A percentile compares a stretch with the other conserved stretches of the same genome.
Conservation (phyloP, 2,797 vertebrate species). For the Bovichtus variegatus region DNA sequence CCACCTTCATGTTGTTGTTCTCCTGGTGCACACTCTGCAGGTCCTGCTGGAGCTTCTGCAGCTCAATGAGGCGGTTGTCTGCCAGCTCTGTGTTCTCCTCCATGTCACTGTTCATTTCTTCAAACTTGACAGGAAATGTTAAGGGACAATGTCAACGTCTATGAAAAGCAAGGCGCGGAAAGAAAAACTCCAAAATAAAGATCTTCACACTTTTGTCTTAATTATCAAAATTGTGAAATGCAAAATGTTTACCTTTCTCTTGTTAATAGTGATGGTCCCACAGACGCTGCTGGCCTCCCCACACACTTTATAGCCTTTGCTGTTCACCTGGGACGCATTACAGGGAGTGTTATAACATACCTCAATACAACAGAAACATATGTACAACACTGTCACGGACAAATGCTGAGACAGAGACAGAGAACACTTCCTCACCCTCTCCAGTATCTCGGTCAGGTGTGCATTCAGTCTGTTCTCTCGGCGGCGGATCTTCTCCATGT, state of each 20-base stretch:
- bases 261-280: conserved; percentile 97
- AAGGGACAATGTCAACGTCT: not conserved
- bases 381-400: not conserved
- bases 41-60: conserved; percentile 95
- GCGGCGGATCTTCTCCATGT: conserved; percentile 97
- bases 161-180: not conserved
- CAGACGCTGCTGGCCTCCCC: conserved; percentile 97
- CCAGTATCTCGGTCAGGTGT: conserved; percentile 93
- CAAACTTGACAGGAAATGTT: conserved; percentile 84
- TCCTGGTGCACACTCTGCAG: conserved; percentile 92
- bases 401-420: not conserved
- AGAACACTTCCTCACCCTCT: conserved; percentile 84
- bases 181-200: not conserved
- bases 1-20: conserved; percentile 93
- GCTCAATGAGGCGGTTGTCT: conserved; percentile 91
- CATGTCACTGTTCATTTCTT: conserved; percentile 97
- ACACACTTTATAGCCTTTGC: conserved; percentile 98
- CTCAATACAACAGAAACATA: not conserved
- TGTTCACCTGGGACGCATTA: conserved; percentile 89
- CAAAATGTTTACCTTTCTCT: conserved; percentile 91
- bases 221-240: not conserved
- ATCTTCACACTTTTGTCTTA: not conserved
- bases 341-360: not conserved
- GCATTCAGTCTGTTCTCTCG: conserved; percentile 95
- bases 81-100: conserved; percentile 97